Conservation (phyloP, 2,113 vertebrate genomes). For the Rhineura floridana region DNA sequence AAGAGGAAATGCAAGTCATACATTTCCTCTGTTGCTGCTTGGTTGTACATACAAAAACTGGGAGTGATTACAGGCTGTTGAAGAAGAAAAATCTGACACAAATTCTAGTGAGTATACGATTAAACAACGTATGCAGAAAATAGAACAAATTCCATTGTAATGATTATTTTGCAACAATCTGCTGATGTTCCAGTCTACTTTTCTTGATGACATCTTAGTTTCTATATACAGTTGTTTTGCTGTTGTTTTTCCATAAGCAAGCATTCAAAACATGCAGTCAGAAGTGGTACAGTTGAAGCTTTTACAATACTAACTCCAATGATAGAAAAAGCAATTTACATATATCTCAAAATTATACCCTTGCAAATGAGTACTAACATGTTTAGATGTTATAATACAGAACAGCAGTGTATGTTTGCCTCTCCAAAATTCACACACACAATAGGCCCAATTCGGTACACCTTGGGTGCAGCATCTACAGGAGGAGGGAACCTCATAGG, state of each 20-base stretch:
- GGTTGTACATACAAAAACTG: not conserved
- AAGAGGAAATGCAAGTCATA: not conserved
- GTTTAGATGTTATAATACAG: not conserved
- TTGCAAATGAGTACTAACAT: not conserved
- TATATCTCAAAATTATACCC: not conserved
- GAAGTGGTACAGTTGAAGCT: not conserved
- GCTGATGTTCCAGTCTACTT: not conserved
- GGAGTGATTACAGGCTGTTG: not conserved
- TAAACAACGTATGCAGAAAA: not conserved
- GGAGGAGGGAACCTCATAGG: too few species aligned
- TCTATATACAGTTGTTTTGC: not conserved
- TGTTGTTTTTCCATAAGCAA: not conserved
- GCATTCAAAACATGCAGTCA: not conserved
- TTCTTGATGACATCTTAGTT: not conserved
- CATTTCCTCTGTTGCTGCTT: not conserved
- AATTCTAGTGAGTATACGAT: not conserved
- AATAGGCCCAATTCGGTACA: not conserved
- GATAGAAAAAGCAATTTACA: not conserved
- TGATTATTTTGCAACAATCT: not conserved
- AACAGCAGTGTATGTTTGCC: too few species aligned
- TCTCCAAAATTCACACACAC: not conserved
- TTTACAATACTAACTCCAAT: not conserved
- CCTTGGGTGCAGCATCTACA: not conserved
- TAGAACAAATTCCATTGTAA: not conserved
- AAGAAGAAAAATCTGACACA: not conserved